Conservation (phyloP, 2,888 invertebrate genomes). For the Anticlea derivata region DNA sequence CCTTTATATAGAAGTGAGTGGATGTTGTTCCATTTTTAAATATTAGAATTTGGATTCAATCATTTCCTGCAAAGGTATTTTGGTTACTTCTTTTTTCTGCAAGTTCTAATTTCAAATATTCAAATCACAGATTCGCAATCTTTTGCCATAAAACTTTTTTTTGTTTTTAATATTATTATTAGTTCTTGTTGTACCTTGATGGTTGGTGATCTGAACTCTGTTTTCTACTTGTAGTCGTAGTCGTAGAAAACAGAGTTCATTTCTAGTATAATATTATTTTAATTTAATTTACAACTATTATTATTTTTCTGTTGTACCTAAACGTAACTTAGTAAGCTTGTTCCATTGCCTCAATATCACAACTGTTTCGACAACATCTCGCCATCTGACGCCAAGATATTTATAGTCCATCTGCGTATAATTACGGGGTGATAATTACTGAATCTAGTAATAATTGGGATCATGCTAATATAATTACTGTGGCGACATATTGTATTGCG, state of each 20-base stretch:
- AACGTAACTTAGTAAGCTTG: neutral
- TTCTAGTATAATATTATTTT: no score
- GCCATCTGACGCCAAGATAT: conserved; percentile 21
- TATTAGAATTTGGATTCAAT: neutral
- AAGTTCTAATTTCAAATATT: neutral
- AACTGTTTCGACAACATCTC: conserved; percentile 17
- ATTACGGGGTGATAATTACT: conserved; percentile 32
- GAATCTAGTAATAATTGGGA: conserved; percentile 28
- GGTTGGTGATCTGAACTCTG: no score
- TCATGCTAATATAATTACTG: conserved; percentile 15
- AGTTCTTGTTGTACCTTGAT: no score
- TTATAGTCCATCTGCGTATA: conserved; percentile 23
- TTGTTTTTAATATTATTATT: neutral
- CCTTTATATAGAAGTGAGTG: neutral
- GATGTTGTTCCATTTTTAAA: neutral
- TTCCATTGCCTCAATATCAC: conserved; percentile 9
- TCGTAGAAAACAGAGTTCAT: no score
- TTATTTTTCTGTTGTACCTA: no score
- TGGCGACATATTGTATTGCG: conserved; percentile 2
- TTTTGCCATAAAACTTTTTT: no score
- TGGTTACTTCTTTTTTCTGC: neutral
- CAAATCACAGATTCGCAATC: neutral
- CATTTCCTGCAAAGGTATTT: no score
- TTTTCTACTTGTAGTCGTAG: no score
- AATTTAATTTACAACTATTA: no score